These are phyloP conservation scores for Colaptes auratus DNA, from an alignment of 2,113 vertebrate genomes.

Conservation along the genomic window DNA sequence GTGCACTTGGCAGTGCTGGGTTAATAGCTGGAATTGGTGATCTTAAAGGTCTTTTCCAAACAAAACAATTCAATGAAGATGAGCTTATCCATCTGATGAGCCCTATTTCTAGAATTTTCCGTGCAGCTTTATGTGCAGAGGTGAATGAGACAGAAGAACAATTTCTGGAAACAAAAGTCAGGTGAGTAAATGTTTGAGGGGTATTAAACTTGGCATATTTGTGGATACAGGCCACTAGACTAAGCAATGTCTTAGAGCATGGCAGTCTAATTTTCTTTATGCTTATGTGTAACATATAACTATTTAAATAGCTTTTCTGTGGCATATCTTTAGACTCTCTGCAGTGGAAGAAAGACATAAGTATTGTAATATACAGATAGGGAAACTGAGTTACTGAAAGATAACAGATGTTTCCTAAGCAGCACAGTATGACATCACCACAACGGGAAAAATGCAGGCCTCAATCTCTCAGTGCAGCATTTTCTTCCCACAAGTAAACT, in stretches of 20 bases:
- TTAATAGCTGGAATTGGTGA: background rate
- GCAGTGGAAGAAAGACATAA: background rate
- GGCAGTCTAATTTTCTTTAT: background rate
- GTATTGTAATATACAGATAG: background rate
- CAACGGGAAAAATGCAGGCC: background rate
- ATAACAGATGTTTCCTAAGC: background rate
- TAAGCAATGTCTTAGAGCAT: background rate
- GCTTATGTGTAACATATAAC: background rate
- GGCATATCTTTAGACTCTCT: background rate
- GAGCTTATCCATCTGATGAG: background rate
- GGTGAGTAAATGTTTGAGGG: background rate
- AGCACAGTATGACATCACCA: background rate
- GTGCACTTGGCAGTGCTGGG: background rate
- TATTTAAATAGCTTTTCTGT: background rate
- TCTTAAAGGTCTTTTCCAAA: background rate
- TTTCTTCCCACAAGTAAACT: background rate
- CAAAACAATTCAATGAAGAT: background rate
- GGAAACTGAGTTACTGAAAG: background rate
- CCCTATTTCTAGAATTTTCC: background rate
- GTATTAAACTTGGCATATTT: background rate
- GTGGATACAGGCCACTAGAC: background rate
- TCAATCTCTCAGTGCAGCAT: background rate
- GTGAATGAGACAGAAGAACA: background rate
- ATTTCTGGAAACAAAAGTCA: background rate
- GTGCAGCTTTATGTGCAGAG: background rate